Evolutionary conservation across 2,797 vertebrate species (phyloP), one percentile per base, ranked within the genome.

Genomic region (Phrynocephalus vlangalii): DNA sequence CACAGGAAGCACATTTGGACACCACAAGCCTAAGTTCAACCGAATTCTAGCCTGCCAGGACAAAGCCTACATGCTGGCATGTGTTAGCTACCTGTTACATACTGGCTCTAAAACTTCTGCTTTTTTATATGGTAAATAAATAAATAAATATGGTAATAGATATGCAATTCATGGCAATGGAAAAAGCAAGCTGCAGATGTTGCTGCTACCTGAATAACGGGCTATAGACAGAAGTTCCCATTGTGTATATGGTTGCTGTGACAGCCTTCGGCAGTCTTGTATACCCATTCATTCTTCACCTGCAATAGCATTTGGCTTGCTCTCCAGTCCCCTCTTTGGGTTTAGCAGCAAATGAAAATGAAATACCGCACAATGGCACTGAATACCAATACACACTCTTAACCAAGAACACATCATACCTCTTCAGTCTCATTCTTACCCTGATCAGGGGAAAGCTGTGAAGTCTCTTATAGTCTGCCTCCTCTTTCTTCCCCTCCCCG

Each of bases 381-480:
- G 85, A 70, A 68, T 81, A 91, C 87, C 85, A 2, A 0, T 9
- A 81, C 77, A 63, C 60, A 63, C 6, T 63, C 5, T 33, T 88
- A 67, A 26, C 6, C 48, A 22, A 67, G 52, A 56, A 81, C 18
- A 24, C 52, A 33, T 44, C 30, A 26, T 76, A 44, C 73, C 20
- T 81, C 63, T 76, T 24, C 50, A 38, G 11, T 3, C 0, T 15
- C 24, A 38, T 88, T 86, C 96, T 97, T 95, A 99, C 99, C 98
- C 99, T 97, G 93, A 99, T 98, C 88, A 99, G 97, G 76, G 99
- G 99, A 91, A 99, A 99, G 95, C 96, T 99, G 96, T 99, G 98
- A 87, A 99, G 97, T 87, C 98, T 97, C 96, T 99, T 99, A 96
- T 99, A 99, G 92, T 99, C 99, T 83, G 98, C 98, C 50, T 99